Evolutionary conservation across 2,888 invertebrate species (phyloP).

Genomic region (Chymomyza fuscimana): DNA sequence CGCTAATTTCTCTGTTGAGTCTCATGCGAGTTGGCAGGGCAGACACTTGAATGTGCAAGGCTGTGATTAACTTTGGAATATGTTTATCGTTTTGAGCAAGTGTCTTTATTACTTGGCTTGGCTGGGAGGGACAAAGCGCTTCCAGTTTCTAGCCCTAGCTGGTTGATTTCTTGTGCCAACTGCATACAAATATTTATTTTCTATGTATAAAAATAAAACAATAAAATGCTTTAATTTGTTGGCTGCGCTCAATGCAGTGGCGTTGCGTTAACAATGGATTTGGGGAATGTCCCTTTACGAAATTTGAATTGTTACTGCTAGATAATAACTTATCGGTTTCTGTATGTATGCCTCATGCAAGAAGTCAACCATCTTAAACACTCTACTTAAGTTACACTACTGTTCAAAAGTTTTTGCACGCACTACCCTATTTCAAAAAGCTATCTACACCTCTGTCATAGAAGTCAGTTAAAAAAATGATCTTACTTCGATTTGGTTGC

Average conservation of each 20-base stretch:
- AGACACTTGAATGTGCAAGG: constrained; percentile 67
- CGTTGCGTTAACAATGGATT: too few relatives aligned
- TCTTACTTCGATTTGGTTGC: background rate
- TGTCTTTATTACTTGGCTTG: constrained; percentile 50
- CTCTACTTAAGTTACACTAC: too few relatives aligned
- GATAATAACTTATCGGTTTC: too few relatives aligned
- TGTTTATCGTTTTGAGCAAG: constrained; percentile 69
- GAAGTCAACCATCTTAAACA: too few relatives aligned
- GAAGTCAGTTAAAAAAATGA: background rate
- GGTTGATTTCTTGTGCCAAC: background rate
- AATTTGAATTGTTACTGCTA: too few relatives aligned
- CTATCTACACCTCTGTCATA: too few relatives aligned
- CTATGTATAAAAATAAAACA: constrained; percentile 1
- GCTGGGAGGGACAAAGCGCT: background rate
- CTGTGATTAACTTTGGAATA: constrained; percentile 71
- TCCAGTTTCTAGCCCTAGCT: too few relatives aligned
- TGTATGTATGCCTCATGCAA: too few relatives aligned
- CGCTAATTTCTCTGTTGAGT: constrained; percentile 75
- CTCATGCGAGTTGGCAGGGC: constrained; percentile 67
- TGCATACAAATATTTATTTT: background rate
- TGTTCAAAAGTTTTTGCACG: too few relatives aligned
- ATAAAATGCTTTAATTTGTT: background rate
- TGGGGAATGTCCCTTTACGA: too few relatives aligned
- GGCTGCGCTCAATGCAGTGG: too few relatives aligned
- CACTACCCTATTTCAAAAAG: too few relatives aligned